Base-by-base conservation (phyloP, 2,797 vertebrate genomes). In the Poecilia velifera region DNA sequence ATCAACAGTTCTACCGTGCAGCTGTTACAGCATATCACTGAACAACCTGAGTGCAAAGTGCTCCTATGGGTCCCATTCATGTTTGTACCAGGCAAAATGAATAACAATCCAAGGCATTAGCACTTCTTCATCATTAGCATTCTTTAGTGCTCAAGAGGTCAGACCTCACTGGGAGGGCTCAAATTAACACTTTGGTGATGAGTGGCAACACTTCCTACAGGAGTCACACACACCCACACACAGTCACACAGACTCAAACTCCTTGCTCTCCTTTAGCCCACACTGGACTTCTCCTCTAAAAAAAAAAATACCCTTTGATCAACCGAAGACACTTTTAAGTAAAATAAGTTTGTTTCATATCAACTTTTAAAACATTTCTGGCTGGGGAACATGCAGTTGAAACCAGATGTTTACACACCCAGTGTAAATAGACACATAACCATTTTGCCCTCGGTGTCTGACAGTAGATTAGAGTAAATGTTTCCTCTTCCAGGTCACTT, bases 141-240 rank as follows among this genome's bases (percentile, higher is more conserved):
- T 95, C 92, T 92, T 90, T 73, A 57, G 86, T 79, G 71, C 84
- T 87, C 85, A 89, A 89, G 87, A 86, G 86, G 88, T 85, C 79
- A 34, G 70, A 72, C 80, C 86, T 89, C 71, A 3, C 66, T 83
- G 88, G 89, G 91, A 87, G 87, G 88, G 83, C 86, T 90, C 85
- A 93, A 93, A 95, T 95, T 94, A 94, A 89, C 94, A 94, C 89
- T 82, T 75, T 76, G 46, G 91, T 94, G 93, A 89, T 93, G 88
- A 95, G 89, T 94, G 89, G 91, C 81, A 74, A 72, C 87, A 83
- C 87, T 94, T 87, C 76, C 88, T 72, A 82, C 82, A 79, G 73
- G 76, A 83, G 83, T 94, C 88, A 93, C 77, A 95, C 92, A 92
- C 57, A 87, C 72, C 74, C 43, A 71, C 57, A 86, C 72, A 34